A percentile compares a stretch with the other conserved stretches of the same genome.
Evolutionary conservation across 2,797 vertebrate species (phyloP).

Genomic region (Chelidonichthys spinosus): DNA sequence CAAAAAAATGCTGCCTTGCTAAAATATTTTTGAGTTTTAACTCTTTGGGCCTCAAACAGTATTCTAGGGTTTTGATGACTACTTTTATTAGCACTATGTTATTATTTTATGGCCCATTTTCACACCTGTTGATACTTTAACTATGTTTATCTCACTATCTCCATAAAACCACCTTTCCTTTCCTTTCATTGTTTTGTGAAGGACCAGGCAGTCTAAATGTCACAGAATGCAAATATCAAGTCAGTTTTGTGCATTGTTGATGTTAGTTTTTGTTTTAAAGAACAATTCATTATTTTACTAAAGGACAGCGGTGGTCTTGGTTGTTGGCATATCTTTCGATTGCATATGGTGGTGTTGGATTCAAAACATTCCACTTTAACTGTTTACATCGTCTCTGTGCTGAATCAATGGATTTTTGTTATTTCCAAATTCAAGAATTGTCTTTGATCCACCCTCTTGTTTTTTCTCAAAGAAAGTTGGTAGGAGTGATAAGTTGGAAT

Average conservation of each 20-base stretch:
- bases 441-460: slow-evolving; percentile 23
- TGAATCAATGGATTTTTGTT: neutral
- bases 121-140: neutral
- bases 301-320: neutral
- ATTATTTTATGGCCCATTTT: neutral
- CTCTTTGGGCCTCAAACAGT: neutral
- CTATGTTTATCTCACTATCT: neutral
- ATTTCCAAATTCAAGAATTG: neutral
- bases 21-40: neutral
- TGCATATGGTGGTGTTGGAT: slow-evolving; percentile 18
- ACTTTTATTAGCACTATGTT: neutral
- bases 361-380: slow-evolving; percentile 4
- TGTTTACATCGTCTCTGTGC: neutral
- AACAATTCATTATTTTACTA: neutral
- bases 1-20: neutral
- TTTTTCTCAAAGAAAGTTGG: slow-evolving; percentile 49
- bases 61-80: neutral
- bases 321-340: neutral
- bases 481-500: slow-evolving; percentile 42
- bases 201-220: neutral
- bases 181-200: neutral
- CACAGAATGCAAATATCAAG: neutral
- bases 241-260: neutral
- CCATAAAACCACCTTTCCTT: neutral
- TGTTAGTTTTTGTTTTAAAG: neutral